Evolutionary conservation across 2,113 vertebrate genomes (phyloP).

Genomic region (Gymnarchus niloticus): DNA sequence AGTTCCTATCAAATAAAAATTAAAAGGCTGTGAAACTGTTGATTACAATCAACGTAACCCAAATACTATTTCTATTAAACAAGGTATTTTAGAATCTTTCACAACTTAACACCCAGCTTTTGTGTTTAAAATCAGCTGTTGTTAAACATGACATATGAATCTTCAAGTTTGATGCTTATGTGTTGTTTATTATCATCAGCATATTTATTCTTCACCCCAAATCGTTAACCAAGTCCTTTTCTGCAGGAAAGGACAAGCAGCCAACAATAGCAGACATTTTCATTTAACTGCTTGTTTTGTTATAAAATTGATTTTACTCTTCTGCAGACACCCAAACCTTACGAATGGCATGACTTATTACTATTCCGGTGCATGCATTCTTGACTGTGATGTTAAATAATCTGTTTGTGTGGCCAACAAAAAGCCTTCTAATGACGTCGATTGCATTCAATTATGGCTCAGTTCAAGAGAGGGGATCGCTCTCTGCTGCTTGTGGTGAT

Average conservation of each 20-base stretch:
- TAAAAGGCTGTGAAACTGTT: constrained; percentile 5
- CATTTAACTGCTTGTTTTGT: constrained; percentile 8
- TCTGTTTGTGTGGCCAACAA: constrained; percentile 61
- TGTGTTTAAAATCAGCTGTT: neutral
- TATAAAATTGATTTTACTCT: constrained; percentile 2
- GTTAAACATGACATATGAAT: neutral
- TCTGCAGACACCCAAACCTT: neutral
- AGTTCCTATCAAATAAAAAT: neutral
- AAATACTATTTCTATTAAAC: constrained; percentile 7
- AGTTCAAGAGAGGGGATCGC: constrained; percentile 47
- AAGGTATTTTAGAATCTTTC: constrained; percentile 7
- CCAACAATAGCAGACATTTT: neutral
- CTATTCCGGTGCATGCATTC: constrained; percentile 56
- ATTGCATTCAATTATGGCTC: constrained; percentile 58
- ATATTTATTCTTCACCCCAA: neutral
- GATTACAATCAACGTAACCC: neutral
- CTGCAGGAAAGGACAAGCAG: neutral
- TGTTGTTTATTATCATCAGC: neutral
- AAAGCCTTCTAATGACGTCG: constrained; percentile 44
- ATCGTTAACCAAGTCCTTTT: neutral
- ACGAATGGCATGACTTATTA: neutral
- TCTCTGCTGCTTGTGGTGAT: constrained; percentile 51
- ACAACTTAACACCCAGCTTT: neutral
- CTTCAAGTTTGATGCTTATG: neutral
- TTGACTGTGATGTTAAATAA: constrained; percentile 58